Conservation (phyloP, 2,888 invertebrate species). For the Aricia artaxerxes region DNA sequence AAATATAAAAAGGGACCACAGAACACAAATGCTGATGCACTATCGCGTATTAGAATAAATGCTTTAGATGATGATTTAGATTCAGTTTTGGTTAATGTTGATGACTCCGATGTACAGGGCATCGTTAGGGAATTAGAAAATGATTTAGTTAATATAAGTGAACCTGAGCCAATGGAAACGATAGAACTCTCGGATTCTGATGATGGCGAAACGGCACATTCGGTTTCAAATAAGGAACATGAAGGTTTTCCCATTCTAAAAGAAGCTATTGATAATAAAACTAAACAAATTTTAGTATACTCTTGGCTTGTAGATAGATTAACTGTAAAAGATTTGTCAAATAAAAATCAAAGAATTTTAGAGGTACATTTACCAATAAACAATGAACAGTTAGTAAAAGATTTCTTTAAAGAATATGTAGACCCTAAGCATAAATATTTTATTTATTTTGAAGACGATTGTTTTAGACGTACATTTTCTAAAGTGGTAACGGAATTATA, state of each 20-base stretch:
- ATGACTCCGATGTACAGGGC: too few relatives aligned
- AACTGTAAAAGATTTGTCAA: constrained; percentile 33
- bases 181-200: too few relatives aligned
- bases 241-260: constrained; percentile 44
- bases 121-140: too few relatives aligned
- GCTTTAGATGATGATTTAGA: too few relatives aligned
- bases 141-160: too few relatives aligned
- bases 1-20: too few relatives aligned
- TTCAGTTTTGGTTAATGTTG: too few relatives aligned
- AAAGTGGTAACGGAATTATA: constrained; percentile 22
- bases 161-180: neutral
- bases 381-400: constrained; percentile 22
- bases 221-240: neutral
- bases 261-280: constrained; percentile 46
- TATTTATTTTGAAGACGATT: neutral
- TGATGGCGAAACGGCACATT: too few relatives aligned
- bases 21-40: too few relatives aligned
- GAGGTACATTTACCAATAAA: constrained; percentile 42
- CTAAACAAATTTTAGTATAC: constrained; percentile 44
- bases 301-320: constrained; percentile 41
- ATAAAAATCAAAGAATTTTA: constrained; percentile 40
- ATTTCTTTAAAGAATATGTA: constrained; percentile 37
- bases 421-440: constrained; percentile 35
- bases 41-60: too few relatives aligned
- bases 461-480: too few relatives aligned